Percentiles rank a stretch among this genome's conserved stretches.
These are phyloP conservation scores for Falco peregrinus DNA, from an alignment of 2,797 vertebrate genomes.

Conservation along the genomic window DNA sequence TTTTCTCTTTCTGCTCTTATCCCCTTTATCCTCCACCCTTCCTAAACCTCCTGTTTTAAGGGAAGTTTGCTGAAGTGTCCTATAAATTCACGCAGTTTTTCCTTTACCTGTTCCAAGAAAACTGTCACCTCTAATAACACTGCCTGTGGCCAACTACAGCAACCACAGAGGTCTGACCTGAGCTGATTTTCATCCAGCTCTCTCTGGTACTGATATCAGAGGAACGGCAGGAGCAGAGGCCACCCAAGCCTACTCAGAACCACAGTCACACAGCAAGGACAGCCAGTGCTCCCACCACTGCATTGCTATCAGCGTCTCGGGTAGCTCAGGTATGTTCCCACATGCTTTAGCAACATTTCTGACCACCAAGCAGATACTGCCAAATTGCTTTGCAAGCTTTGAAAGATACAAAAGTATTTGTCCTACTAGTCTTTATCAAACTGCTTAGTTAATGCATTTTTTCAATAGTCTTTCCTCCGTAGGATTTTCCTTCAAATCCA, in stretches of 20 bases:
- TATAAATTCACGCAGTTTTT: neutral
- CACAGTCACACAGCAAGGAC: neutral
- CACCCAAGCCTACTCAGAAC: neutral
- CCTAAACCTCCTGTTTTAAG: neutral
- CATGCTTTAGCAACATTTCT: neutral
- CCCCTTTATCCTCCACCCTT: neutral
- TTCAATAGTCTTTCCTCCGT: fast-evolving
- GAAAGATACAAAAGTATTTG: neutral
- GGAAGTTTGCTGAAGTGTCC: neutral
- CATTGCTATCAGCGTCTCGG: neutral
- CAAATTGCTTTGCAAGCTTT: neutral
- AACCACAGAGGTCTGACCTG: neutral
- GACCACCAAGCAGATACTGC: neutral
- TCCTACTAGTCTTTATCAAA: neutral
- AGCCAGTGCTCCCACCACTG: fast-evolving
- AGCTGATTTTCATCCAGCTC: neutral
- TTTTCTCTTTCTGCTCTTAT: neutral
- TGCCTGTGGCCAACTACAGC: neutral
- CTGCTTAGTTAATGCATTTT: neutral
- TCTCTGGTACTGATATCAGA: neutral
- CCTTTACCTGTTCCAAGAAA: neutral
- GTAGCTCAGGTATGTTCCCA: neutral
- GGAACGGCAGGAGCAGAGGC: neutral
- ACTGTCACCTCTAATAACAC: neutral
- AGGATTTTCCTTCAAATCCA: neutral